These are phyloP conservation scores for Zeugodacus cucurbitae DNA, from an alignment of 1,140 invertebrate genomes.

Conservation along the genomic window DNA sequence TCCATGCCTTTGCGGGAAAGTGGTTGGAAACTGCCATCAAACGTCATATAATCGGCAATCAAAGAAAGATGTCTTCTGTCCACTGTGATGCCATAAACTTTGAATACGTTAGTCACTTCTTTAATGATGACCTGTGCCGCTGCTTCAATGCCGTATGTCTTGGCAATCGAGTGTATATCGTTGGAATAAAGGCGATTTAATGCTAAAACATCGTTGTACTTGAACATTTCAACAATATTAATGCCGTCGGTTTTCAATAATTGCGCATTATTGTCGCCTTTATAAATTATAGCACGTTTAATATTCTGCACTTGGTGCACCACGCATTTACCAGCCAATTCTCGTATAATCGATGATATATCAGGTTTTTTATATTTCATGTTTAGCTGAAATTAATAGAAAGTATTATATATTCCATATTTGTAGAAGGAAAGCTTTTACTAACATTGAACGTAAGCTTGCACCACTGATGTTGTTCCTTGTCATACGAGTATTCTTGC, in stretches of 20 bases:
- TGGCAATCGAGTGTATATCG: constrained; percentile 91
- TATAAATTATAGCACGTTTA: constrained; percentile 82
- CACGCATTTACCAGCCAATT: constrained; percentile 78
- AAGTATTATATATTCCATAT: constrained; percentile 31
- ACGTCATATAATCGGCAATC: constrained; percentile 98
- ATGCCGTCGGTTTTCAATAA: constrained; percentile 94
- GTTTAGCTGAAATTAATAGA: constrained; percentile 69
- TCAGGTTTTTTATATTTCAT: constrained; percentile 77
- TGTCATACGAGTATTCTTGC: constrained; percentile 80
- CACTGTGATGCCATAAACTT: constrained; percentile 95
- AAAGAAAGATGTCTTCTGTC: constrained; percentile 93
- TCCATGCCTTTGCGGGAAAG: constrained; percentile 93
- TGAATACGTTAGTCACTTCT: constrained; percentile 93
- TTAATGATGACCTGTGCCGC: constrained; percentile 89
- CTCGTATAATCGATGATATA: constrained; percentile 80
- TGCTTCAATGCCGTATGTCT: constrained; percentile 96
- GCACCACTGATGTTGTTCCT: constrained; percentile 78
- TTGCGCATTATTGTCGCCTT: constrained; percentile 71
- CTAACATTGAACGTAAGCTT: constrained; percentile 75
- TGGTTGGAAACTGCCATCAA: constrained; percentile 87
- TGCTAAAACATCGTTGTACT: constrained; percentile 84
- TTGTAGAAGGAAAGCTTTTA: constrained; percentile 20
- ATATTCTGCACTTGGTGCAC: constrained; percentile 86
- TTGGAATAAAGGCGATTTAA: constrained; percentile 91
- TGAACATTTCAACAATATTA: constrained; percentile 90